These are phyloP conservation scores for Polyploca ridens DNA, from an alignment of 2,888 invertebrate species.

Conservation along the genomic window DNA sequence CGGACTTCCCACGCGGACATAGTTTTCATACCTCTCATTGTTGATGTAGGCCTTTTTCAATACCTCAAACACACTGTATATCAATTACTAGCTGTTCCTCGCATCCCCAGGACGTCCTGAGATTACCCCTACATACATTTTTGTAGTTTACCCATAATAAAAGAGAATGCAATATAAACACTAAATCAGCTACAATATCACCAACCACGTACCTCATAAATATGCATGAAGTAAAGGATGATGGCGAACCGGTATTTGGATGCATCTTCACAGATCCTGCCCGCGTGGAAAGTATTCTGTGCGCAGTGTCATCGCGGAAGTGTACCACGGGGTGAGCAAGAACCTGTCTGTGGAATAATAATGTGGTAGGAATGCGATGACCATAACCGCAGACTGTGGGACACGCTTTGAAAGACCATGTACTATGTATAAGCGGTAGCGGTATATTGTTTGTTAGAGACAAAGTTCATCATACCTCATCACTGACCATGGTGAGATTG, in stretches of 20 bases:
- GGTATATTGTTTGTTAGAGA: background rate
- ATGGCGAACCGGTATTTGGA: background rate
- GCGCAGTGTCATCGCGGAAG: conserved; percentile 20
- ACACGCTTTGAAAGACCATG: conserved; percentile 16
- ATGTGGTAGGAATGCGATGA: conserved; percentile 38
- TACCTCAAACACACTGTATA: too few species aligned
- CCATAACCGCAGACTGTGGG: conserved; percentile 26
- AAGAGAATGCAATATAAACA: background rate
- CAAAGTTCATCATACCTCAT: too few species aligned
- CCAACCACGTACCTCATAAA: background rate
- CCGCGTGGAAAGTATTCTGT: conserved; percentile 5
- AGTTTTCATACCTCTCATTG: too few species aligned
- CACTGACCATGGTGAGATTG: too few species aligned
- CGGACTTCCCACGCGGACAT: too few species aligned
- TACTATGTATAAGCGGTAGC: background rate
- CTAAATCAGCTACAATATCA: background rate
- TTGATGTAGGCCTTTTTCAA: too few species aligned
- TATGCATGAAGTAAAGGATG: background rate
- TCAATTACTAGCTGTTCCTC: too few species aligned
- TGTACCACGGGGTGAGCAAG: conserved; percentile 35
- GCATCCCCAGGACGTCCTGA: too few species aligned
- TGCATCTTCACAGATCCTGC: background rate
- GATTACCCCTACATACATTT: too few species aligned
- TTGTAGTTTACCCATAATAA: too few species aligned
- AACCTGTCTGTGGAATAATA: conserved; percentile 37